Base-by-base conservation (phyloP, 2,797 vertebrate species). In the Nyctalus aviator region DNA sequence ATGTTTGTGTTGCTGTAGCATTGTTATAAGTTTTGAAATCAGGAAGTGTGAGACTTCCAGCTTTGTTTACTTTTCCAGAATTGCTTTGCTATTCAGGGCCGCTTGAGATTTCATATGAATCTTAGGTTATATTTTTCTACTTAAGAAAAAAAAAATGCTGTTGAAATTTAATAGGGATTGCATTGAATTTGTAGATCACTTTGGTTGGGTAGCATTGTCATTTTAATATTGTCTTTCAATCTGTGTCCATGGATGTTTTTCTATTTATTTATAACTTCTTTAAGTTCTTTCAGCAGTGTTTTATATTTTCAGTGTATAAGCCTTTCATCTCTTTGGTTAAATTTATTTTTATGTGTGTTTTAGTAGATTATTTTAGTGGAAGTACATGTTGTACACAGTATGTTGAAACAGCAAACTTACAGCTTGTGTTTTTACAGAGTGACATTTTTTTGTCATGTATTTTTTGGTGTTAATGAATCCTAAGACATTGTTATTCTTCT, bases 291-390 rank as follows among this genome's bases (percentile, higher is more conserved):
- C 41, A 72, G 41, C 7, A 35, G 4, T 37, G 48, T 85, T 85
- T 94, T 59, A 1, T 17, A 68, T 85, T 88, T 94, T 88, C 25
- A 62, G 12, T 53, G 18, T 76, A 50, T 12, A 81, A 53, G 27
- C 71, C 37, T 95, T 89, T 94, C 57, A 30, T 92, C 59, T 84
- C 50, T 46, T 95, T 84, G 57, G 73, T 92, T 92, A 92, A 53
- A 73, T 73, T 78, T 84, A 84, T 77, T 90, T 8, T 17, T 27
- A 44, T 53, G 21, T 62, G 41, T 84, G 90, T 96, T 87, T 55
- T 35, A 81, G 76, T 72, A 62, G 77, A 62, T 90, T 88, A 62
- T 96, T 93, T 78, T 81, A 18, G 35, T 81, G 6, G 7, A 66
- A 55, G n/a, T 81, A 84, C 53, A 32, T 41, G 35, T 88, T 91